These are phyloP conservation scores for Gobius niger DNA, from an alignment of 2,113 vertebrate genomes.

Conservation along the genomic window DNA sequence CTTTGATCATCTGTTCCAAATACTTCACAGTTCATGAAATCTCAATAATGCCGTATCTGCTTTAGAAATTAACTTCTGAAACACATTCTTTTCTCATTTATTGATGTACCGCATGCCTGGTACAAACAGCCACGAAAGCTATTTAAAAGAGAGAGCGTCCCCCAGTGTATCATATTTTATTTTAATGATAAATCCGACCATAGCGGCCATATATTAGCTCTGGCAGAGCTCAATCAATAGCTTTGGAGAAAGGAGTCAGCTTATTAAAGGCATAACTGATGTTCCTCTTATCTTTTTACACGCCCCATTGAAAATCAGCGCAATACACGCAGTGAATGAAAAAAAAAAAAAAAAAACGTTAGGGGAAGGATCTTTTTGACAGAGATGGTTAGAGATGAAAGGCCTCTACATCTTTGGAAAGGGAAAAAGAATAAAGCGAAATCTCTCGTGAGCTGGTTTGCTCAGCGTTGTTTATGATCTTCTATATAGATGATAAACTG, in stretches of 20 bases:
- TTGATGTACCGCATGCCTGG: background rate
- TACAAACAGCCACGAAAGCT: slow-evolving; percentile 5
- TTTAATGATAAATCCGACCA: slow-evolving; percentile 24
- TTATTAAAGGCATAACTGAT: slow-evolving; percentile 35
- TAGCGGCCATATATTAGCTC: slow-evolving; percentile 22
- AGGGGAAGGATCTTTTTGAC: slow-evolving; percentile 18
- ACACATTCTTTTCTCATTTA: background rate
- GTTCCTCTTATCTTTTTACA: slow-evolving; percentile 30
- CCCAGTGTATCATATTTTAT: slow-evolving; percentile 2
- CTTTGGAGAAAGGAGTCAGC: slow-evolving; percentile 14
- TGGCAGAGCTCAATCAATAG: slow-evolving; percentile 30
- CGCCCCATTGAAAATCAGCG: slow-evolving; percentile 24
- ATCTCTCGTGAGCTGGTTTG: slow-evolving; percentile 57
- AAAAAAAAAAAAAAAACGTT: slow-evolving; percentile 19
- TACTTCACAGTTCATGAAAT: no score
- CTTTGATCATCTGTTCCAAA: no score
- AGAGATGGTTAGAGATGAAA: slow-evolving; percentile 6
- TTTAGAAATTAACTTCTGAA: background rate
- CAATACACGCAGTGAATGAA: slow-evolving; percentile 20
- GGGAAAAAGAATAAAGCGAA: slow-evolving; percentile 30
- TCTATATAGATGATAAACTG: slow-evolving; percentile 56
- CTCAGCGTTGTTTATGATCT: slow-evolving; percentile 63
- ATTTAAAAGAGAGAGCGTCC: slow-evolving; percentile 1
- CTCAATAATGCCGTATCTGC: background rate
- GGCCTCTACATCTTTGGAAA: slow-evolving; percentile 3